These are phyloP conservation scores for Rhamnusium bicolor DNA, from an alignment of 2,888 invertebrate genomes.

Conservation along the genomic window DNA sequence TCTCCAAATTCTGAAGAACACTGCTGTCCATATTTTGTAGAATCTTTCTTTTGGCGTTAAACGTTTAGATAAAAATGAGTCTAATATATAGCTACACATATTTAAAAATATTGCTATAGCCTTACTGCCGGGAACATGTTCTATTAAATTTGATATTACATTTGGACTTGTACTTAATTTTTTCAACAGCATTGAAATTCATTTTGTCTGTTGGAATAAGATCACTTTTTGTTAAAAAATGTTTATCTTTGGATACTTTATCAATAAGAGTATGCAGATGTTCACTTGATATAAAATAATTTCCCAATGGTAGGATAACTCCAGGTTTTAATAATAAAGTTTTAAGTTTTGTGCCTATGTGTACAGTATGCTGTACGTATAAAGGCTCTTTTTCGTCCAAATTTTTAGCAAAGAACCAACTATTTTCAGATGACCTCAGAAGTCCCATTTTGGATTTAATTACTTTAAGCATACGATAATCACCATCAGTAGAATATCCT, in stretches of 20 bases:
- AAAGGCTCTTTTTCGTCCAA: neutral
- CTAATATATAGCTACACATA: neutral
- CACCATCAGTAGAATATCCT: slow-evolving; percentile 38
- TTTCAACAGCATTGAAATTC: too few relatives aligned
- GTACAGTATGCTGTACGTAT: slow-evolving; percentile 5
- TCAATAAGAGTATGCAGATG: neutral
- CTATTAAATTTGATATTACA: too few relatives aligned
- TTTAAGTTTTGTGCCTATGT: slow-evolving; percentile 9
- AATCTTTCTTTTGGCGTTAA: neutral
- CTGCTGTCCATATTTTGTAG: neutral
- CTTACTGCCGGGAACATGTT: too few relatives aligned
- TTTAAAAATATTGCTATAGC: too few relatives aligned
- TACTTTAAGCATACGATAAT: slow-evolving; percentile 23
- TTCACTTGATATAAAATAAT: neutral
- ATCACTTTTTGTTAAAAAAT: neutral
- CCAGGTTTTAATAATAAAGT: neutral
- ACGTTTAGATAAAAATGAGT: neutral
- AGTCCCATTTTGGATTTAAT: neutral
- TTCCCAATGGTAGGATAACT: neutral
- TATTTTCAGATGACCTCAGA: neutral
- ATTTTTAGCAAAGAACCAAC: neutral
- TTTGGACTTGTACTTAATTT: too few relatives aligned
- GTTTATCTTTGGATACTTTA: neutral
- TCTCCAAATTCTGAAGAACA: neutral
- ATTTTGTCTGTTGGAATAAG: neutral